Evolutionary conservation across 2,888 invertebrate genomes (phyloP).

Genomic region (Melinaea marsaeus): DNA sequence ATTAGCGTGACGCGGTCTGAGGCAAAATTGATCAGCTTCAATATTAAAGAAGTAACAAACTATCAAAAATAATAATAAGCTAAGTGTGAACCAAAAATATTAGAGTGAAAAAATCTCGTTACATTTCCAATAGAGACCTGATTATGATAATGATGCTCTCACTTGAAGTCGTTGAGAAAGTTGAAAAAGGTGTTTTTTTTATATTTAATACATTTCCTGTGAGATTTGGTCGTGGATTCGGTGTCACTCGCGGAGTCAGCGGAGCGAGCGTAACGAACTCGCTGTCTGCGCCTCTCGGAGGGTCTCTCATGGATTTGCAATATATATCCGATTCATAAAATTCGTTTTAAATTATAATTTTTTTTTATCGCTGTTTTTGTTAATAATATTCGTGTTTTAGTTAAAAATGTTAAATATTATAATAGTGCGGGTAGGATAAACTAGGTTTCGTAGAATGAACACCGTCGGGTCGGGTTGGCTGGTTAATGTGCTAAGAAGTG

Average conservation of each 20-base stretch:
- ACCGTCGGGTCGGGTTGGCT: conserved; percentile 50
- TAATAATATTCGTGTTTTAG: not conserved
- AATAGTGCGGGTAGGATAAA: not conserved
- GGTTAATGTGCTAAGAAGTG: conserved; percentile 75
- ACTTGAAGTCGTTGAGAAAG: conserved; percentile 53
- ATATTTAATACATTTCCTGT: conserved; percentile 63
- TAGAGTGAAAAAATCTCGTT: conserved; percentile 10
- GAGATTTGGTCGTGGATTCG: conserved; percentile 59
- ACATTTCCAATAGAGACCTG: conserved; percentile 36
- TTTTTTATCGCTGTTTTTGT: not conserved
- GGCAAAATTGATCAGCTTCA: conserved; percentile 54
- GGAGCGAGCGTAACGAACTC: conserved; percentile 71
- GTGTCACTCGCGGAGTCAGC: conserved; percentile 67
- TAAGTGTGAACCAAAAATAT: not conserved
- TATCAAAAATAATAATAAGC: not conserved
- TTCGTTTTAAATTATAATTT: conserved; percentile 5
- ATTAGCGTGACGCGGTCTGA: conserved; percentile 73
- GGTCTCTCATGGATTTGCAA: conserved; percentile 37
- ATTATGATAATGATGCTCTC: conserved; percentile 43
- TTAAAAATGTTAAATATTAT: no score
- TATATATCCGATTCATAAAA: conserved; percentile 16
- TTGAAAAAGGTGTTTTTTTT: conserved; percentile 63
- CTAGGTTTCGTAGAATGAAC: conserved; percentile 36
- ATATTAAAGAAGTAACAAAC: not conserved
- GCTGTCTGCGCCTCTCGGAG: conserved; percentile 45